phyloP scores from a whole-genome alignment of 2,113 vertebrate species.

The Oxyruncus cristatus region DNA sequence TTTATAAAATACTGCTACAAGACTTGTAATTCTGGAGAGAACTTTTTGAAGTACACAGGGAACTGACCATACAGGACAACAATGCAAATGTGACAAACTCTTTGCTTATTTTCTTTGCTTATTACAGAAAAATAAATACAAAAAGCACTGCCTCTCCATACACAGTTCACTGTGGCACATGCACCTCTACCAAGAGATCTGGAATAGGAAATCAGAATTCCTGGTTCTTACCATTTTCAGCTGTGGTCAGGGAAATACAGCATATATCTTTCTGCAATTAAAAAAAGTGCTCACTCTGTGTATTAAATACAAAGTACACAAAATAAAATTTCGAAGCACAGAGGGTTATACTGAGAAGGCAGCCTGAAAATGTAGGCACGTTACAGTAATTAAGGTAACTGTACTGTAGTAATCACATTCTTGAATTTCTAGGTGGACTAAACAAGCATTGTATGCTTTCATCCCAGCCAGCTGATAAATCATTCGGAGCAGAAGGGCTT shows the following conservation, averaged over 20 bases:
- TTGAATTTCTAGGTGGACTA: slow-evolving; percentile 63
- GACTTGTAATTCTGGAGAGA: slow-evolving; percentile 62
- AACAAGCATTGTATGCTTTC: slow-evolving; percentile 57
- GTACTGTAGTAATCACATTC: slow-evolving; percentile 75
- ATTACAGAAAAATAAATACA: slow-evolving; percentile 73
- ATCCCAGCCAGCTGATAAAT: slow-evolving; percentile 54
- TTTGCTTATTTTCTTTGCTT: slow-evolving; percentile 42
- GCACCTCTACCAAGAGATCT: slow-evolving; percentile 66
- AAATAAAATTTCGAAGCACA: slow-evolving; percentile 86
- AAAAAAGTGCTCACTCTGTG: slow-evolving; percentile 92
- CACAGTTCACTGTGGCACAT: slow-evolving; percentile 74
- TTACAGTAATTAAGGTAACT: slow-evolving; percentile 82
- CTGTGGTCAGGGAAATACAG: slow-evolving; percentile 64
- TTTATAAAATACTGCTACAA: slow-evolving; percentile 61
- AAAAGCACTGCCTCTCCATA: slow-evolving; percentile 67
- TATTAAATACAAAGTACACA: slow-evolving; percentile 90
- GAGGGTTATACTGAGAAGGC: slow-evolving; percentile 84
- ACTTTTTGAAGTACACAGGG: slow-evolving; percentile 55
- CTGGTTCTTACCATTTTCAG: slow-evolving; percentile 50
- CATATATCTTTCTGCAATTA: slow-evolving; percentile 51
- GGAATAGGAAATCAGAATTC: slow-evolving; percentile 48
- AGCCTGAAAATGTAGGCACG: slow-evolving; percentile 90
- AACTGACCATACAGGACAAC: slow-evolving; percentile 58
- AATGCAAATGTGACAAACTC: slow-evolving; percentile 52
- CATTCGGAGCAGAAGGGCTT: slow-evolving; percentile 37